Conservation (phyloP, 2,113 vertebrate species). For the Albula goreensis region DNA sequence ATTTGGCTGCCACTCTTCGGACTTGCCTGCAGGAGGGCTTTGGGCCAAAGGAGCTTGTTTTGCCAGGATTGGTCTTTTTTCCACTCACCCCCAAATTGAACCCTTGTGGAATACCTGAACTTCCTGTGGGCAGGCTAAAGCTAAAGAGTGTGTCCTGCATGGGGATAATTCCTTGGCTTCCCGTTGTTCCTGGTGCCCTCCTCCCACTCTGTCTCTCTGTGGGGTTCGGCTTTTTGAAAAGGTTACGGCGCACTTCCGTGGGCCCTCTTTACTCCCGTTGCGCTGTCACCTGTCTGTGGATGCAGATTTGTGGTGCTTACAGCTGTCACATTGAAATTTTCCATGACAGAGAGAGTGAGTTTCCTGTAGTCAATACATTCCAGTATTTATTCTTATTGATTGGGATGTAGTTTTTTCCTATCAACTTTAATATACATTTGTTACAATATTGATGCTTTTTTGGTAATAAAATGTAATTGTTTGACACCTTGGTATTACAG, state of each 20-base stretch:
- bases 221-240: conserved; percentile 9
- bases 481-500: background rate
- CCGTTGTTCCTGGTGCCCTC: background rate
- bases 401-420: background rate
- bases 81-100: conserved; percentile 23
- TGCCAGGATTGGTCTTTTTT: background rate
- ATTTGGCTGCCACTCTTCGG: too few relatives aligned
- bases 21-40: too few relatives aligned
- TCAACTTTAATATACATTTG: background rate
- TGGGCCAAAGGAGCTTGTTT: too few relatives aligned
- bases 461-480: background rate
- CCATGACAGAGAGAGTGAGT: background rate
- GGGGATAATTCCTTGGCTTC: conserved; percentile 7
- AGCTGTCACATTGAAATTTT: background rate
- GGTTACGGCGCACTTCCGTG: conserved; percentile 18
- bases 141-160: conserved; percentile 25
- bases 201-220: background rate
- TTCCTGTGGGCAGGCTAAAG: conserved; percentile 28
- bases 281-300: background rate
- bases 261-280: background rate
- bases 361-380: background rate
- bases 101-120: conserved; percentile 13
- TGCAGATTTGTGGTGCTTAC: background rate
- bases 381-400: background rate
- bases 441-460: background rate